Evolutionary conservation across 2,888 invertebrate species (phyloP).

Genomic region (Calameuta idolon): DNA sequence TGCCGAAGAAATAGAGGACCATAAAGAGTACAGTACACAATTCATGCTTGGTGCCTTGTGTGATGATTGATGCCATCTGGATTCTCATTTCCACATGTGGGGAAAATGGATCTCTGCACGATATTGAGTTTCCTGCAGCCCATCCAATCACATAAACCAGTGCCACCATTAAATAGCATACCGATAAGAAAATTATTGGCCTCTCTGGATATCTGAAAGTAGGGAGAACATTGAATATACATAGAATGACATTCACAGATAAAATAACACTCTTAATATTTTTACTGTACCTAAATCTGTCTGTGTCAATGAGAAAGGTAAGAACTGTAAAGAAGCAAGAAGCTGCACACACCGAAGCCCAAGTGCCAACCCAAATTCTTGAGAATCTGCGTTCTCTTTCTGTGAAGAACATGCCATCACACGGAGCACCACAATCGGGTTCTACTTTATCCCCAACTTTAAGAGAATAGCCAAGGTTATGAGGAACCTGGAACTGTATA

Average conservation of each 20-base stretch:
- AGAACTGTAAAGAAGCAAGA: slow-evolving; percentile 94
- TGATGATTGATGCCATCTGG: slow-evolving; percentile 85
- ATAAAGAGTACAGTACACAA: slow-evolving; percentile 95
- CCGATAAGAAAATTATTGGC: slow-evolving; percentile 95
- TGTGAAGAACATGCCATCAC: slow-evolving; percentile 92
- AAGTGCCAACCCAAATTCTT: slow-evolving; percentile 91
- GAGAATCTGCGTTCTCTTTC: slow-evolving; percentile 85
- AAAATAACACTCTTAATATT: neutral
- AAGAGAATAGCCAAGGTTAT: slow-evolving; percentile 83
- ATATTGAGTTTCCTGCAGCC: slow-evolving; percentile 83
- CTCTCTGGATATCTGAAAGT: slow-evolving; percentile 90
- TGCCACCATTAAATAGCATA: slow-evolving; percentile 96
- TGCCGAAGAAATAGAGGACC: slow-evolving; percentile 95
- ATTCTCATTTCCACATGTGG: slow-evolving; percentile 77
- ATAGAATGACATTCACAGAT: neutral
- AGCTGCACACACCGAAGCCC: slow-evolving; percentile 89
- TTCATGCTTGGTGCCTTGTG: slow-evolving; percentile 87
- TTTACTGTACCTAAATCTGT: slow-evolving; percentile 76
- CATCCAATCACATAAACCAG: slow-evolving; percentile 91
- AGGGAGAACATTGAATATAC: slow-evolving; percentile 6
- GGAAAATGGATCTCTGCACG: slow-evolving; percentile 85
- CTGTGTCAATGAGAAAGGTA: slow-evolving; percentile 94
- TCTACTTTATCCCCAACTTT: slow-evolving; percentile 83
- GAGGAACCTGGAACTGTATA: slow-evolving; percentile 85
- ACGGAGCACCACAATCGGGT: slow-evolving; percentile 88